phyloP scores from a whole-genome alignment of 1,140 invertebrate species.

The Hetaerina americana region DNA sequence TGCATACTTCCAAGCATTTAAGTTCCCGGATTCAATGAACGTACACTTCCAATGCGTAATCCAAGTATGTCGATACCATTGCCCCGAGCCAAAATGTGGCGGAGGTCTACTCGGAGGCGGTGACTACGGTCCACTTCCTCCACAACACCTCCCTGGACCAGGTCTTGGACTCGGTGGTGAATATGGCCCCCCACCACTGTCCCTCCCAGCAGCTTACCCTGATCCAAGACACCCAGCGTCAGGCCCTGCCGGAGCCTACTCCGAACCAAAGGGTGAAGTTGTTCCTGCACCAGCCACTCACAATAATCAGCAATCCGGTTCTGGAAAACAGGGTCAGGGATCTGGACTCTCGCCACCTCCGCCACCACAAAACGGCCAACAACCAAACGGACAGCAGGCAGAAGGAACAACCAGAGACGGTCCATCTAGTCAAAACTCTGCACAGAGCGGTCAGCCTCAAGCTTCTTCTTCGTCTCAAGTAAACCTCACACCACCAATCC shows the following conservation, averaged over 20 bases:
- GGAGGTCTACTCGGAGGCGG: constrained; percentile 41
- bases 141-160: constrained; percentile 23
- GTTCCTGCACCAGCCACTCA: constrained; percentile 66
- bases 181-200: constrained; percentile 4
- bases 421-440: constrained; percentile 14
- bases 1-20: constrained; percentile 92
- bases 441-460: constrained; percentile 2
- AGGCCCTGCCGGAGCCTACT: constrained; percentile 63
- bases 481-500: constrained; percentile 63
- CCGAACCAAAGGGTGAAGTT: constrained; percentile 63
- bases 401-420: constrained; percentile 2
- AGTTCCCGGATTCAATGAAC: constrained; percentile 94
- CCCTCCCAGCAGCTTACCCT: constrained; percentile 33
- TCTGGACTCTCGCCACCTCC: constrained; percentile 16
- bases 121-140: constrained; percentile 53
- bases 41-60: constrained; percentile 95
- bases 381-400: constrained; percentile 23
- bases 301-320: constrained; percentile 22
- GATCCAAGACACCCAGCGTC: constrained; percentile 65
- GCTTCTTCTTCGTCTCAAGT: constrained; percentile 27
- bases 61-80: constrained; percentile 86
- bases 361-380: constrained; percentile 49
- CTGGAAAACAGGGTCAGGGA: background rate
- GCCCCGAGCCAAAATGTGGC: constrained; percentile 79
- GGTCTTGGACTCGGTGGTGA: constrained; percentile 17